Percentiles rank a stretch among this genome's conserved stretches.
Evolutionary conservation across 2,888 invertebrate species (phyloP).

Genomic region (Zaprionus obscuricornis): DNA sequence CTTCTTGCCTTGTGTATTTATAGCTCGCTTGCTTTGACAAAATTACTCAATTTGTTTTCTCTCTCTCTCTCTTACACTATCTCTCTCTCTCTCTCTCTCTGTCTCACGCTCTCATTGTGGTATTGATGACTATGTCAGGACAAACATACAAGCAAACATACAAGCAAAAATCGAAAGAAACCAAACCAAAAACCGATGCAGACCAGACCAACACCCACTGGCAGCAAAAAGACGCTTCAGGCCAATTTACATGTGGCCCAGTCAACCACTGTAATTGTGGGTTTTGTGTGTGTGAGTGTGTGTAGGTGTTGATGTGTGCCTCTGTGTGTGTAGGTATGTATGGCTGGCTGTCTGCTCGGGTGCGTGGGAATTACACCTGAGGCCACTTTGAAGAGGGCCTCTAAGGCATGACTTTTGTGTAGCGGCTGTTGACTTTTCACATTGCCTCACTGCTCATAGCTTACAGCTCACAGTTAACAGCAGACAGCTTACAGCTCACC

Average conservation of each 20-base stretch:
- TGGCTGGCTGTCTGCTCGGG: conserved; percentile 17
- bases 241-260: conserved; percentile 68
- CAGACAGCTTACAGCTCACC: no score
- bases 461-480: conserved; percentile 29
- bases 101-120: not conserved
- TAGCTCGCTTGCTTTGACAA: conserved; percentile 34
- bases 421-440: conserved; percentile 70
- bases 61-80: no score
- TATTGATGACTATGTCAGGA: conserved; percentile 34
- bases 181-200: not conserved
- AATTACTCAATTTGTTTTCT: conserved; percentile 40
- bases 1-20: conserved; percentile 52
- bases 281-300: no score
- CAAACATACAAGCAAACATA: conserved; percentile 20
- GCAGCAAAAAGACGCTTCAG: conserved; percentile 34
- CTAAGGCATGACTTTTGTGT: conserved; percentile 53
- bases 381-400: conserved; percentile 29
- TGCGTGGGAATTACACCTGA: conserved; percentile 46
- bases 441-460: conserved; percentile 37
- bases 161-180: conserved; percentile 16
- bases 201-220: no score
- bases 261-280: conserved; percentile 42
- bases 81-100: not conserved
- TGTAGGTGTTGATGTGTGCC: no score
- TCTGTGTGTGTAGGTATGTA: no score